phyloP scores from a whole-genome alignment of 2,888 invertebrate genomes.

The Argynnis bischoffii region DNA sequence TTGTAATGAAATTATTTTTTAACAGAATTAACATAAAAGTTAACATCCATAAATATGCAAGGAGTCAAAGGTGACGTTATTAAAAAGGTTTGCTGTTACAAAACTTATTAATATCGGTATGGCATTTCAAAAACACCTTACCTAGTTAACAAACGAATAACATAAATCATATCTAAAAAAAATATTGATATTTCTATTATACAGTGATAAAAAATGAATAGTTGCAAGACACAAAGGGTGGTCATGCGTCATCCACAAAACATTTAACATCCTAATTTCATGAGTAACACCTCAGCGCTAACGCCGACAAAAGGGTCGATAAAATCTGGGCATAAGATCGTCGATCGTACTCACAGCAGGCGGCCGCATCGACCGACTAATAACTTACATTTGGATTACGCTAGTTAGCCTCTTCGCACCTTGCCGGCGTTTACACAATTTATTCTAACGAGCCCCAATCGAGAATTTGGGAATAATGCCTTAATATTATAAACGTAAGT shows the following conservation, averaged over 20 bases:
- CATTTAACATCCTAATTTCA: conserved; percentile 79
- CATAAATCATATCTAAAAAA: conserved; percentile 43
- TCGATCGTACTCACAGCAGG: conserved; percentile 65
- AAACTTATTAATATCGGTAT: conserved; percentile 13
- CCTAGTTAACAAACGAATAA: conserved; percentile 31
- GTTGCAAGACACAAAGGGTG: conserved; percentile 54
- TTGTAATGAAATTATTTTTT: no score
- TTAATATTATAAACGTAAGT: conserved; percentile 74
- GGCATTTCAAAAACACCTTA: conserved; percentile 24
- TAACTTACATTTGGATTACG: conserved; percentile 80
- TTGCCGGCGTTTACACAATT: conserved; percentile 74
- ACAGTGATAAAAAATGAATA: conserved; percentile 44
- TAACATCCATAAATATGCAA: background rate
- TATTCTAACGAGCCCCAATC: conserved; percentile 70
- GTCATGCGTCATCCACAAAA: conserved; percentile 77
- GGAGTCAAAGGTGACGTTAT: background rate
- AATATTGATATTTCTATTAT: conserved; percentile 75
- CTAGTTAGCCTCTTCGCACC: conserved; percentile 82
- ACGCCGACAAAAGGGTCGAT: conserved; percentile 79
- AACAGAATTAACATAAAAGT: background rate
- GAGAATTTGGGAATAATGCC: conserved; percentile 73
- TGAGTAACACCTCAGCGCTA: conserved; percentile 77
- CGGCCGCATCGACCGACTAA: conserved; percentile 65
- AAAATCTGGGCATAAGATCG: conserved; percentile 68
- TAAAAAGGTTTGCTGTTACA: background rate